phyloP scores from a whole-genome alignment of 2,113 vertebrate species.

The Tichodroma muraria region DNA sequence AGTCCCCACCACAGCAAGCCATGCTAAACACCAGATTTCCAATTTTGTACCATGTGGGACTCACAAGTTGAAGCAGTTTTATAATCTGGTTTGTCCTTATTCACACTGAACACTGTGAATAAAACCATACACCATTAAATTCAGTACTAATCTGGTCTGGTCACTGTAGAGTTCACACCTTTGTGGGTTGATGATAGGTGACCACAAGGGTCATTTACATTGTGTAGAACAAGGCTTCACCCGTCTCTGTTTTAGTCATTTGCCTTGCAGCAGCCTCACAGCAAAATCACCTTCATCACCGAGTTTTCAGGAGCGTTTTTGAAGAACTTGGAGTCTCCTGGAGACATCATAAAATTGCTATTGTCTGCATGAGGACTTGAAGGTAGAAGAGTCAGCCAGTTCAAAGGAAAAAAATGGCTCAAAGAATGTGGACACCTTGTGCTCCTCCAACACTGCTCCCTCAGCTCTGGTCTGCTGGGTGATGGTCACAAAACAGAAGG shows the following conservation, averaged over 20 bases:
- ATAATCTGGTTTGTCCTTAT: not conserved
- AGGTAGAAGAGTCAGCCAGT: not conserved
- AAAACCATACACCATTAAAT: not conserved
- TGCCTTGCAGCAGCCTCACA: not conserved
- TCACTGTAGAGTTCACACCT: not conserved
- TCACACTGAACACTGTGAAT: not conserved
- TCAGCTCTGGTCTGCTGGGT: not conserved
- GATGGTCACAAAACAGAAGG: not conserved
- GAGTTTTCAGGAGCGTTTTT: not conserved
- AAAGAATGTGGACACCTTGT: not conserved
- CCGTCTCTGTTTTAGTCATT: not conserved
- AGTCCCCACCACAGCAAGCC: not conserved
- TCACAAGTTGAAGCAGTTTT: not conserved
- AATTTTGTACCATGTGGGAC: not conserved
- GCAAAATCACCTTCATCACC: not conserved
- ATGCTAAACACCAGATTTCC: not conserved
- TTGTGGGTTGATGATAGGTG: not conserved
- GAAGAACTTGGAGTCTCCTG: not conserved
- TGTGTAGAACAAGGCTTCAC: not conserved
- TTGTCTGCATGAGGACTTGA: not conserved
- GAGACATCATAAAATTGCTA: not conserved
- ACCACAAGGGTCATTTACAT: not conserved
- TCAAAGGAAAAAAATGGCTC: not conserved
- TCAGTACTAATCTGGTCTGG: not conserved
- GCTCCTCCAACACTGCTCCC: not conserved